phyloP scores from a whole-genome alignment of 2,888 invertebrate species.

The Didymodactylos carnosus region DNA sequence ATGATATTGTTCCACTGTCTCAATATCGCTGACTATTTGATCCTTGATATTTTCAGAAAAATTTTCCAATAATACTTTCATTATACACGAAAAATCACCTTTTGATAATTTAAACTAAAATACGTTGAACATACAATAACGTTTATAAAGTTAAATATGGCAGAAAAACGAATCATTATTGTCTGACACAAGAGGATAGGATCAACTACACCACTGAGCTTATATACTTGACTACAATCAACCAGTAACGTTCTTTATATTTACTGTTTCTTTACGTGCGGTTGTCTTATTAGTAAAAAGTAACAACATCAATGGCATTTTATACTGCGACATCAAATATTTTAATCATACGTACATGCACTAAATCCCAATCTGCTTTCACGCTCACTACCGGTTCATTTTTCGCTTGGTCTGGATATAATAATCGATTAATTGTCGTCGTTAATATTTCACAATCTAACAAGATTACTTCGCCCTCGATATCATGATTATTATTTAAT shows the following conservation, averaged over 20 bases:
- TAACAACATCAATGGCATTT: too few species aligned
- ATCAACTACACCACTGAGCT: too few species aligned
- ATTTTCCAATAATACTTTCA: not conserved
- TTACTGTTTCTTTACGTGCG: too few species aligned
- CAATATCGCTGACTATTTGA: not conserved
- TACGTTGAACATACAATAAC: not conserved
- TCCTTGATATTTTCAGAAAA: not conserved
- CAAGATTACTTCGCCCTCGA: not conserved
- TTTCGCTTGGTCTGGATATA: not conserved
- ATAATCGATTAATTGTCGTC: not conserved
- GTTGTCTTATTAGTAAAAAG: too few species aligned
- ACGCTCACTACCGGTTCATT: not conserved
- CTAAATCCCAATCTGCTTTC: not conserved
- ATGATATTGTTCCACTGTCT: not conserved
- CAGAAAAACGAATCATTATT: not conserved
- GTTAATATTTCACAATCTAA: constrained; percentile 3
- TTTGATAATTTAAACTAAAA: not conserved
- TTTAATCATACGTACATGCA: not conserved
- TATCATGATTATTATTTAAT: not conserved
- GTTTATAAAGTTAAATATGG: not conserved
- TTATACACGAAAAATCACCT: not conserved
- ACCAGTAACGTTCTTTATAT: too few species aligned
- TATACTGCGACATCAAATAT: too few species aligned
- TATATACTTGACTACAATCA: too few species aligned
- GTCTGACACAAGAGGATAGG: too few species aligned